Evolutionary conservation across 2,888 invertebrate species (phyloP).

Genomic region (Rhimphoctona megacephalus): DNA sequence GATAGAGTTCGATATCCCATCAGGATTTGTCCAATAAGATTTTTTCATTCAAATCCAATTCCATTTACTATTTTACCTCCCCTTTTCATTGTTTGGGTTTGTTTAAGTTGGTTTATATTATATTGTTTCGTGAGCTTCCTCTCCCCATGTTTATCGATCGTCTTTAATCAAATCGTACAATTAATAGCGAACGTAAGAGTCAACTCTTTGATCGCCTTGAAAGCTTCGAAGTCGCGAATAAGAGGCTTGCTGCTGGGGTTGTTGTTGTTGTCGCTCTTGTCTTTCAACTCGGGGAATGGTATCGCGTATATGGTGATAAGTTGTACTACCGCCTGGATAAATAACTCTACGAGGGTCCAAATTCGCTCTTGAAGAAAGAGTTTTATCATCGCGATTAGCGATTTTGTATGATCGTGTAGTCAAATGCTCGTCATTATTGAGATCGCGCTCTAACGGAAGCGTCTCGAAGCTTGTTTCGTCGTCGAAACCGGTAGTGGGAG

Average conservation of each 20-base stretch:
- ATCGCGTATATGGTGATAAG: conserved; percentile 33
- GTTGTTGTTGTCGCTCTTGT: conserved; percentile 72
- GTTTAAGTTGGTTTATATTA: not conserved
- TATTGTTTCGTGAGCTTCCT: not conserved
- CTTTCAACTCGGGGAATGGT: conserved; percentile 4
- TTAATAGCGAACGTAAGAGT: conserved; percentile 77
- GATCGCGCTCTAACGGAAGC: not conserved
- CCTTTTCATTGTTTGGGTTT: not conserved
- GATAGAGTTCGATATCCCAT: not conserved
- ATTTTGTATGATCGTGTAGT: conserved; percentile 27
- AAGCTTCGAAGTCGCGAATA: conserved; percentile 77
- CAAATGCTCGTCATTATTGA: conserved; percentile 10
- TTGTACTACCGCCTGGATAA: conserved; percentile 25
- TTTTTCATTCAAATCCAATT: not conserved
- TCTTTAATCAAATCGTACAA: not conserved
- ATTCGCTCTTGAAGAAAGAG: conserved; percentile 3
- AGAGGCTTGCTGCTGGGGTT: conserved; percentile 75
- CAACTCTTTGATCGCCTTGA: conserved; percentile 76
- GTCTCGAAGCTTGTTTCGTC: conserved; percentile 38
- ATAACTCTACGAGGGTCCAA: conserved; percentile 16
- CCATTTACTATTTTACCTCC: not conserved
- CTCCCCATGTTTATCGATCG: not conserved
- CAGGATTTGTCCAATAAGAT: not conserved
- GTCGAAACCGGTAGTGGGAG: not conserved
- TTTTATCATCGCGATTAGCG: conserved; percentile 11